Conservation (phyloP, 2,797 vertebrate genomes). For the Poliocrania exsul region DNA sequence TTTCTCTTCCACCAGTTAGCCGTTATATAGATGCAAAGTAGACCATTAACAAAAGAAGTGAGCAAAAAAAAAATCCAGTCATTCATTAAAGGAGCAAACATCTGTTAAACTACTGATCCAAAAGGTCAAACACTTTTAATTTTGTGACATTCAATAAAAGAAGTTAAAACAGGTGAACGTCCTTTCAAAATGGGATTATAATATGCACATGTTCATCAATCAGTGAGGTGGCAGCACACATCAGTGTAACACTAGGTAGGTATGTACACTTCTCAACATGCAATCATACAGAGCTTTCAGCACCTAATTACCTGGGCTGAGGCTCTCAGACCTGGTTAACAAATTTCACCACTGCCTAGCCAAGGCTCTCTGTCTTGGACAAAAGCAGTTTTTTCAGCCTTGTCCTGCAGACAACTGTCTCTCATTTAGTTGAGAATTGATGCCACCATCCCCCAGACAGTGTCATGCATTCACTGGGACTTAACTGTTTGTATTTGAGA, state of each 20-base stretch:
- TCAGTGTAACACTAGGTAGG: neutral
- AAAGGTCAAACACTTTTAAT: neutral
- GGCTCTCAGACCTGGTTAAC: neutral
- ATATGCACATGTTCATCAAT: fast-evolving
- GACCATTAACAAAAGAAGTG: neutral
- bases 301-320: neutral
- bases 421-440: neutral
- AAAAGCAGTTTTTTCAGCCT: neutral
- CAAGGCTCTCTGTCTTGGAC: neutral
- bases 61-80: neutral
- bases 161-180: neutral
- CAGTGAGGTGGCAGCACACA: neutral
- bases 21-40: neutral
- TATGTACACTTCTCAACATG: neutral
- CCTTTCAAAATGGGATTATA: neutral
- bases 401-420: neutral
- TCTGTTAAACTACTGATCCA: neutral
- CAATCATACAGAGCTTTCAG: neutral
- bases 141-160: neutral
- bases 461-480: neutral
- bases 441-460: fast-evolving
- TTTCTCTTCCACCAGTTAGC: neutral
- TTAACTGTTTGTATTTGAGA: neutral
- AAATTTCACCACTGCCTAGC: neutral
- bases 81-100: neutral